Percentiles rank a stretch among this genome's conserved stretches.
These are phyloP conservation scores for Propithecus perrieri DNA, from an alignment of 2,797 vertebrate genomes.

Conservation along the genomic window DNA sequence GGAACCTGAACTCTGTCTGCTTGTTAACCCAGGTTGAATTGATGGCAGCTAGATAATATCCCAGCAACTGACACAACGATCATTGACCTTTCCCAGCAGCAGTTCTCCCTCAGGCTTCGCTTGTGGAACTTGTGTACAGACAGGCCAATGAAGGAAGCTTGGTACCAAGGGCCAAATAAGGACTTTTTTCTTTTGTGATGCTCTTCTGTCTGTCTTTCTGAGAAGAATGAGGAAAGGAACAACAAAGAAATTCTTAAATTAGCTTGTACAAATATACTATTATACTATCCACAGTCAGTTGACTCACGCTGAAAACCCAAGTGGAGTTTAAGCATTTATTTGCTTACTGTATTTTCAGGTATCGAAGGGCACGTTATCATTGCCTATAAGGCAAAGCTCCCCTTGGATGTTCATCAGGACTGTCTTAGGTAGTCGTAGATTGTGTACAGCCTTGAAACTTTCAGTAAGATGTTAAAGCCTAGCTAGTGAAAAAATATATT, in stretches of 20 bases:
- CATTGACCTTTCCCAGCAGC: constrained; percentile 62
- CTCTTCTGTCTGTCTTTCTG: background rate
- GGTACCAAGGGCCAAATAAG: constrained; percentile 17
- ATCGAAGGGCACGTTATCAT: background rate
- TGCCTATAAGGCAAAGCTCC: background rate
- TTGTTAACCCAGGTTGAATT: constrained; percentile 75
- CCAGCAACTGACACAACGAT: constrained; percentile 75
- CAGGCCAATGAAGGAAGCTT: constrained; percentile 42
- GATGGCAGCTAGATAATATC: constrained; percentile 76
- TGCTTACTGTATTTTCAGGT: background rate
- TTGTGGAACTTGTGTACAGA: background rate
- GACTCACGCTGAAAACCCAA: background rate
- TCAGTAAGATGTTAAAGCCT: background rate
- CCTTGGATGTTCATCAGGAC: background rate
- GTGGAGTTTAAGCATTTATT: background rate
- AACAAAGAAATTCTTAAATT: background rate
- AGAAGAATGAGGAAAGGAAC: background rate
- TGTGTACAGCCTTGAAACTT: background rate
- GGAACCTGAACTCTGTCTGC: constrained; percentile 79
- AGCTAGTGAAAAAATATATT: background rate
- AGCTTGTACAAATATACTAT: constrained; percentile 4
- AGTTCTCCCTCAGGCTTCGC: constrained; percentile 74
- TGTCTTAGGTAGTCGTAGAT: background rate
- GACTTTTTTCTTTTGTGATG: background rate
- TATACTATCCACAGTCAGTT: background rate